A percentile compares a stretch with the other conserved stretches of the same genome.
phyloP scores from a whole-genome alignment of 1,140 invertebrate species.

The Eumeta japonica region DNA sequence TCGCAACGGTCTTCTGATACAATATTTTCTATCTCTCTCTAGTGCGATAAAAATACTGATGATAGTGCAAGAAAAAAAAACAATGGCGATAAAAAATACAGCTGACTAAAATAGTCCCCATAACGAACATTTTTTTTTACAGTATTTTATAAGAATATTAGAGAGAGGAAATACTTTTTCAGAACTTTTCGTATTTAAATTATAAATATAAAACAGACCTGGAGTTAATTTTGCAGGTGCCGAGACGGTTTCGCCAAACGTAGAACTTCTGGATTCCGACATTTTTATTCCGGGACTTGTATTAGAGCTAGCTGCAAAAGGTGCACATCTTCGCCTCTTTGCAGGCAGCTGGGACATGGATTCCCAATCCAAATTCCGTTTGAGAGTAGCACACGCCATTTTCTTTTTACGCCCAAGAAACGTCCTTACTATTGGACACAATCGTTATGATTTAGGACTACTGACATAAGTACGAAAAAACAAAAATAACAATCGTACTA shows the following conservation, averaged over 20 bases:
- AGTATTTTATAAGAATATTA: not conserved
- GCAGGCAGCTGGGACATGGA: constrained; percentile 77
- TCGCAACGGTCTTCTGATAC: too few relatives aligned
- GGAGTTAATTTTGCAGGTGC: constrained; percentile 76
- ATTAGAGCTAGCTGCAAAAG: constrained; percentile 71
- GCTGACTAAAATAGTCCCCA: constrained; percentile 18
- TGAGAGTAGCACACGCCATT: constrained; percentile 95
- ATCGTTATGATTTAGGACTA: constrained; percentile 25
- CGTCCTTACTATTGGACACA: constrained; percentile 32
- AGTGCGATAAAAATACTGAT: constrained; percentile 44
- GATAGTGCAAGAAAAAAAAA: constrained; percentile 26
- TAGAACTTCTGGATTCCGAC: constrained; percentile 62
- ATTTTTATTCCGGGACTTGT: constrained; percentile 64
- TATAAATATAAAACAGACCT: constrained; percentile 64
- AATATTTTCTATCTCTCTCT: constrained; percentile 40
- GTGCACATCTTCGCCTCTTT: constrained; percentile 85
- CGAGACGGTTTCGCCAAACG: constrained; percentile 70
- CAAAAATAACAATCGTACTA: constrained; percentile 38
- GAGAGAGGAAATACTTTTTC: not conserved
- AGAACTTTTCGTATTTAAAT: not conserved
- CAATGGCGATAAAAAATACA: constrained; percentile 43
- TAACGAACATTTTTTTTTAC: not conserved
- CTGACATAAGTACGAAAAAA: constrained; percentile 26
- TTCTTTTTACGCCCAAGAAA: constrained; percentile 59
- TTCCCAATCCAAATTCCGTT: constrained; percentile 91